These are phyloP conservation scores for Exocentrus adspersus DNA, from an alignment of 2,888 invertebrate species.

Conservation along the genomic window DNA sequence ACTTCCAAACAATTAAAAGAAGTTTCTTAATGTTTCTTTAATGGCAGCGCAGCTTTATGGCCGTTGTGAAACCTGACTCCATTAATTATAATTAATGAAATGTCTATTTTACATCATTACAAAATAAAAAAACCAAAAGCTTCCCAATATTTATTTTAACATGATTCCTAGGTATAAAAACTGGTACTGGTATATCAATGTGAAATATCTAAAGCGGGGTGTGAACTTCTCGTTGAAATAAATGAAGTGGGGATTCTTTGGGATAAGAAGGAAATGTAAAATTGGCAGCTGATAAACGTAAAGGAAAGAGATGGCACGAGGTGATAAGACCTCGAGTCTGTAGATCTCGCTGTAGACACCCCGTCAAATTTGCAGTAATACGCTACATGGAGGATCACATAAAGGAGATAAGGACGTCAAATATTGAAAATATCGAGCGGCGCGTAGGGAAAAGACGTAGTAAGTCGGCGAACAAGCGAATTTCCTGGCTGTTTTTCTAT, in stretches of 20 bases:
- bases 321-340: constrained; percentile 39
- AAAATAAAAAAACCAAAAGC: too few relatives aligned
- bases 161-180: too few relatives aligned
- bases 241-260: constrained; percentile 46
- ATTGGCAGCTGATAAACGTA: constrained; percentile 51
- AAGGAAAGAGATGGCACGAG: constrained; percentile 39
- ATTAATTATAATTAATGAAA: too few relatives aligned
- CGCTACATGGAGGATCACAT: constrained; percentile 36
- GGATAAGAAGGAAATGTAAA: constrained; percentile 51
- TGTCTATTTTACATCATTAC: too few relatives aligned
- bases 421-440: constrained; percentile 47
- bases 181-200: too few relatives aligned
- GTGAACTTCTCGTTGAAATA: constrained; percentile 23
- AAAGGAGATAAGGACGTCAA: constrained; percentile 47
- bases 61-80: too few relatives aligned
- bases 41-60: too few relatives aligned
- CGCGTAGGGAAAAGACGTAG: constrained; percentile 22
- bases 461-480: constrained; percentile 34
- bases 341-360: constrained; percentile 39
- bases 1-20: too few relatives aligned
- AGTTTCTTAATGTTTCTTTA: too few relatives aligned
- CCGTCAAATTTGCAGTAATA: constrained; percentile 43
- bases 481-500: constrained; percentile 43
- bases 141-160: too few relatives aligned
- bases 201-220: constrained; percentile 32